These are phyloP conservation scores for Limanda limanda DNA, from an alignment of 2,113 vertebrate genomes.

Conservation along the genomic window DNA sequence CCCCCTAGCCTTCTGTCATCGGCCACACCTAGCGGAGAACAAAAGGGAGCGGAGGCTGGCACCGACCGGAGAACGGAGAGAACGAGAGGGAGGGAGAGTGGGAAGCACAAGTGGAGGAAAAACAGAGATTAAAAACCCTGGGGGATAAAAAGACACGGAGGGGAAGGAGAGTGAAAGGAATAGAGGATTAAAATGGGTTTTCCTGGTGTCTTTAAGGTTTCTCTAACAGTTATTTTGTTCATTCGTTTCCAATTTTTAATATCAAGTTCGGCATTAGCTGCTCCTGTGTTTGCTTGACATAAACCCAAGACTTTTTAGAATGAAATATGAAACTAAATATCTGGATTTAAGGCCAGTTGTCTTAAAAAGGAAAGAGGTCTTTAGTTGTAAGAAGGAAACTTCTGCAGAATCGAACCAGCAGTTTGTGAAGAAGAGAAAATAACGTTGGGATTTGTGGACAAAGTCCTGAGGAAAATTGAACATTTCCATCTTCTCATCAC, in stretches of 20 bases:
- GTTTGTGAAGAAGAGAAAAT: slow-evolving; percentile 2
- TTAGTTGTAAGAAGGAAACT: not conserved
- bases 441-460: not conserved
- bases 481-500: slow-evolving; percentile 39
- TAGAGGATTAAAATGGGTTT: slow-evolving; percentile 36
- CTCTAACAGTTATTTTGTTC: slow-evolving; percentile 22
- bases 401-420: not conserved
- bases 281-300: no score
- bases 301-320: no score
- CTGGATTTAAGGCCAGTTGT: no score
- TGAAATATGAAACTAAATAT: no score
- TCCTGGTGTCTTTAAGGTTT: slow-evolving; percentile 14
- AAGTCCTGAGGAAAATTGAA: slow-evolving; percentile 9
- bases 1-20: slow-evolving; percentile 58
- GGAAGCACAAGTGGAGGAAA: slow-evolving; percentile 39
- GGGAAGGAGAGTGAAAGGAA: slow-evolving; percentile 26
- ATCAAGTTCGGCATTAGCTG: no score
- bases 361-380: no score
- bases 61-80: slow-evolving; percentile 41
- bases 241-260: not conserved
- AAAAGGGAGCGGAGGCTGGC: slow-evolving; percentile 68
- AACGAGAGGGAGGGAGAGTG: slow-evolving; percentile 29
- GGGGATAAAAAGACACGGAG: slow-evolving; percentile 37
- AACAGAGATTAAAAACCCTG: slow-evolving; percentile 44
- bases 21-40: slow-evolving; percentile 70